A percentile compares a stretch with the other conserved stretches of the same genome.
Evolutionary conservation across 2,888 invertebrate species (phyloP).

Genomic region (Zhuqinia jingwanae): DNA sequence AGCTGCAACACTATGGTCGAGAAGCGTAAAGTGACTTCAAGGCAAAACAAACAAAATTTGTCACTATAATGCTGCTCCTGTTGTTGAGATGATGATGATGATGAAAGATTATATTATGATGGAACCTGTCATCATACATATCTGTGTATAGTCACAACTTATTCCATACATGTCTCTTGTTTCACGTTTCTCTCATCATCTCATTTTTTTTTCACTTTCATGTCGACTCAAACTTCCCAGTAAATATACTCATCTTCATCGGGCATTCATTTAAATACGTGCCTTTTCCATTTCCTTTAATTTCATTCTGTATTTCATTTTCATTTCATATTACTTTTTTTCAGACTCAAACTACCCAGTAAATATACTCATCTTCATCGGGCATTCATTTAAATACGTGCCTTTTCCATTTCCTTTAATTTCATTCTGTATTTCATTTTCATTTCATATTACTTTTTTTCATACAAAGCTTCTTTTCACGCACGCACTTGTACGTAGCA

Average conservation of each 20-base stretch:
- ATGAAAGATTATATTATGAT: neutral
- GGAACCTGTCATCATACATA: neutral
- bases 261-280: slow-evolving; percentile 56
- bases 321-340: neutral
- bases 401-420: slow-evolving; percentile 54
- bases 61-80: no score
- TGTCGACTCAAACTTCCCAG: slow-evolving; percentile 56
- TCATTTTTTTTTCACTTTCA: slow-evolving; percentile 67
- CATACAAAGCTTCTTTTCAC: neutral
- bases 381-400: slow-evolving; percentile 57
- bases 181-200: slow-evolving; percentile 43
- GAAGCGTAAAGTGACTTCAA: no score
- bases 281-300: slow-evolving; percentile 51
- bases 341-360: slow-evolving; percentile 36
- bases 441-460: neutral
- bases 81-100: neutral
- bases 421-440: slow-evolving; percentile 35
- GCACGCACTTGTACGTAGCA: no score
- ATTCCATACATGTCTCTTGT: slow-evolving; percentile 20
- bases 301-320: slow-evolving; percentile 43
- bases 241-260: slow-evolving; percentile 34
- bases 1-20: no score
- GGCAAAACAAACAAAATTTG: no score
- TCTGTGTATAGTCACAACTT: neutral
- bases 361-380: slow-evolving; percentile 26